A percentile compares a stretch with the other conserved stretches of the same genome.
These are phyloP conservation scores for Ophiothrix spiculata DNA, from an alignment of 35 echinoderm and acorn worm species.

Conservation along the genomic window DNA sequence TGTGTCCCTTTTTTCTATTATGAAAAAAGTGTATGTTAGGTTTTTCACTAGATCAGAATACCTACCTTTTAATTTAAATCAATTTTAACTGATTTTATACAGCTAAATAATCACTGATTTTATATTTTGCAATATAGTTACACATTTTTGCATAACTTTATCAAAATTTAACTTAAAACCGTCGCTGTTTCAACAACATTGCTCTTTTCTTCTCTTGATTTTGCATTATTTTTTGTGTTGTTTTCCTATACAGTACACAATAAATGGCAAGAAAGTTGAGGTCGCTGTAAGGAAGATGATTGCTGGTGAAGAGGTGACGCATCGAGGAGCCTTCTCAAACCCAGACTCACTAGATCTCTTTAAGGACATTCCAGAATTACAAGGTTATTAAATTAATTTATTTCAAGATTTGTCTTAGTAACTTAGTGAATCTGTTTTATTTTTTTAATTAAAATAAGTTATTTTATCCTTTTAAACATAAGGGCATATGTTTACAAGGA, in stretches of 20 bases:
- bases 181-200: too few species aligned
- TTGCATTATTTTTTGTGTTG: neutral
- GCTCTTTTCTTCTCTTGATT: too few species aligned
- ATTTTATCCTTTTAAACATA: neutral
- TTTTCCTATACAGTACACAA: conserved; percentile 71
- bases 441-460: neutral
- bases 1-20: too few species aligned
- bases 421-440: neutral
- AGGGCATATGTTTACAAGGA: neutral
- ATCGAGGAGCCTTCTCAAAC: conserved; percentile 79
- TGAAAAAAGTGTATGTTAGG: too few species aligned
- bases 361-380: conserved; percentile 72
- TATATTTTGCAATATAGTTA: neutral
- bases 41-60: too few species aligned
- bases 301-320: conserved; percentile 70
- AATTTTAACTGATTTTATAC: too few species aligned
- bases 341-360: conserved; percentile 85
- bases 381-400: conserved; percentile 45
- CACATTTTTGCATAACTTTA: too few species aligned
- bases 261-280: conserved; percentile 98
- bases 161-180: too few species aligned
- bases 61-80: too few species aligned
- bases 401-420: neutral
- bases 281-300: conserved; percentile 95
- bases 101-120: too few species aligned